Evolutionary conservation across 37 sponge, comb jelly and placozoan species (phyloP).

Genomic region (Axinella damicornis): DNA sequence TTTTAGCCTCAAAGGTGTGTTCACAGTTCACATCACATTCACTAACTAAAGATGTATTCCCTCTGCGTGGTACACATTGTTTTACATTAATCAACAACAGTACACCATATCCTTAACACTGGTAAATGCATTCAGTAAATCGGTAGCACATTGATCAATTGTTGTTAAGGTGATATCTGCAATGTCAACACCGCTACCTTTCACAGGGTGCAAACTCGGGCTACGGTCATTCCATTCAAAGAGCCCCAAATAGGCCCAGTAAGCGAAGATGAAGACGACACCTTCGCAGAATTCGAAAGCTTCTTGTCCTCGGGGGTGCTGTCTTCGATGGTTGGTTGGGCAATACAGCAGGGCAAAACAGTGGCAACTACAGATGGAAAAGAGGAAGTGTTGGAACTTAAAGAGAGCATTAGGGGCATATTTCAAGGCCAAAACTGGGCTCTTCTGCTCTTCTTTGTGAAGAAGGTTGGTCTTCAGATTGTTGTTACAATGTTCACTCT

Average conservation of each 20-base stretch:
- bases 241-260: background rate
- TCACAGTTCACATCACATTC: no score
- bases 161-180: no score
- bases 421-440: constrained; percentile 10
- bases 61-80: no score
- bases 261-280: constrained; percentile 16
- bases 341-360: background rate
- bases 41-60: no score
- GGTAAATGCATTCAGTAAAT: no score
- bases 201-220: background rate
- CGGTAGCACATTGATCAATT: no score
- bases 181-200: background rate
- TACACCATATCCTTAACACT: no score
- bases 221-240: background rate
- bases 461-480: background rate
- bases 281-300: no score
- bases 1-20: constrained; percentile 1
- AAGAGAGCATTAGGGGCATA: background rate
- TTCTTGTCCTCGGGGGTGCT: no score
- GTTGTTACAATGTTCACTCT: no score
- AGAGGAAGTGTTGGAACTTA: background rate
- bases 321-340: background rate
- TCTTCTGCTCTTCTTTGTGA: constrained; percentile 8
- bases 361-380: background rate
- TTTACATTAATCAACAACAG: no score